Evolutionary conservation across 2,113 vertebrate genomes (phyloP).

Genomic region (rat (Rattus norvegicus)): DNA sequence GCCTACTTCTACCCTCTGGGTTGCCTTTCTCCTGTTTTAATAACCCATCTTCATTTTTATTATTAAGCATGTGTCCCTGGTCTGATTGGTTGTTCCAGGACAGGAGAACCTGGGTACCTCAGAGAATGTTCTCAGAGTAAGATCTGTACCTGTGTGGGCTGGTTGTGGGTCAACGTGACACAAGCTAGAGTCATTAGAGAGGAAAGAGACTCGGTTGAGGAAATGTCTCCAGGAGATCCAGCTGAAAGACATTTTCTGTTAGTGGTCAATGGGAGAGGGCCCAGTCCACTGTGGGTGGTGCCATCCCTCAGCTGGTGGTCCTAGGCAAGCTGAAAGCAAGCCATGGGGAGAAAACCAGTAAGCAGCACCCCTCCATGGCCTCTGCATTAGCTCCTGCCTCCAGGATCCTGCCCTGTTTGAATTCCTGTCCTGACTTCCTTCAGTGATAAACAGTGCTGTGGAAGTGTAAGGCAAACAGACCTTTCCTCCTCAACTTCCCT

Average conservation of each 20-base stretch:
- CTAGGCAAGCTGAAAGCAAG: not conserved
- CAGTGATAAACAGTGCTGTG: not conserved
- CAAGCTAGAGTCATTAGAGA: not conserved
- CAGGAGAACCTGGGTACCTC: not conserved
- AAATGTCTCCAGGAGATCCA: not conserved
- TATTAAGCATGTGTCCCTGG: not conserved
- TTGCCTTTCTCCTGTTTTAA: not conserved
- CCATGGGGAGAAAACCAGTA: not conserved
- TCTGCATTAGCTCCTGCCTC: not conserved
- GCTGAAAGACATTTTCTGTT: too few species aligned
- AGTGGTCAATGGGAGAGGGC: too few species aligned
- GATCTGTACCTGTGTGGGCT: not conserved
- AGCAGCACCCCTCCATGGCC: not conserved
- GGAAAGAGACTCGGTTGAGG: not conserved
- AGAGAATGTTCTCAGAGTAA: not conserved
- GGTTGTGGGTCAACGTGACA: too few species aligned
- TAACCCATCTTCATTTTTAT: not conserved
- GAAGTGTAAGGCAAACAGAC: not conserved
- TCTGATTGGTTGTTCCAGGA: not conserved
- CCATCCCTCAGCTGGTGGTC: too few species aligned
- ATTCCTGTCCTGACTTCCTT: not conserved
- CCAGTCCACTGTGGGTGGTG: too few species aligned
- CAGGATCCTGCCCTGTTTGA: not conserved
- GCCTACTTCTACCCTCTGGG: not conserved
- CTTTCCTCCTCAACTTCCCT: not conserved